Percentiles rank a stretch among this genome's conserved stretches.
These are phyloP conservation scores for Heliconius hermathena DNA, from an alignment of 1,140 invertebrate species.

Conservation along the genomic window DNA sequence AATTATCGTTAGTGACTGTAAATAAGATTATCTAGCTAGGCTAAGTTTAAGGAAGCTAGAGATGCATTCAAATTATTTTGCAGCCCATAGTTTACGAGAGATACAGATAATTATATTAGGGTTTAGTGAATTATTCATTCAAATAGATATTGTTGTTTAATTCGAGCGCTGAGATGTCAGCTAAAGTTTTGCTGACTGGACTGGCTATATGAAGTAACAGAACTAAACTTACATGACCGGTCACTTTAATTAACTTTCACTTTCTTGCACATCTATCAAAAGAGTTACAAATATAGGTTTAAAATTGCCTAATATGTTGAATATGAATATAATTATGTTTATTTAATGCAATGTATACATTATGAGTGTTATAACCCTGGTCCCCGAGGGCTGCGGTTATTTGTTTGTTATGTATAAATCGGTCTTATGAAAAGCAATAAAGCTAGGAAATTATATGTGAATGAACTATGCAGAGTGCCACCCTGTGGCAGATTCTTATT, in stretches of 20 bases:
- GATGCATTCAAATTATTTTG: slow-evolving; percentile 76
- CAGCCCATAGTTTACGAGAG: slow-evolving; percentile 65
- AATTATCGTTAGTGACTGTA: slow-evolving; percentile 76
- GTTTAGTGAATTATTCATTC: slow-evolving; percentile 58
- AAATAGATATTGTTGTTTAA: slow-evolving; percentile 59
- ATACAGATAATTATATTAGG: slow-evolving; percentile 60
- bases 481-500: neutral
- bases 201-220: neutral
- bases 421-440: slow-evolving; percentile 41
- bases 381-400: slow-evolving; percentile 24
- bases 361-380: slow-evolving; percentile 29
- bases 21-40: slow-evolving; percentile 76
- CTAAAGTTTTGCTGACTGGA: slow-evolving; percentile 22
- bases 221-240: neutral
- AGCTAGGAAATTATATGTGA: slow-evolving; percentile 22
- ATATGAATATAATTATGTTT: slow-evolving; percentile 23
- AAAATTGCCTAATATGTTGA: slow-evolving; percentile 12
- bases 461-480: slow-evolving; percentile 22
- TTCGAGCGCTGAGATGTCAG: slow-evolving; percentile 35
- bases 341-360: slow-evolving; percentile 29
- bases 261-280: slow-evolving; percentile 2
- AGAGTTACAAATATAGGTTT: slow-evolving; percentile 2
- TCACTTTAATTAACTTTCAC: slow-evolving; percentile 14
- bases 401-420: slow-evolving; percentile 36
- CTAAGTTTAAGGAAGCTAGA: slow-evolving; percentile 74